A percentile compares a stretch with the other conserved stretches of the same genome.
phyloP scores from a whole-genome alignment of 1,140 invertebrate species.

The Akabosia matsudoensis region DNA sequence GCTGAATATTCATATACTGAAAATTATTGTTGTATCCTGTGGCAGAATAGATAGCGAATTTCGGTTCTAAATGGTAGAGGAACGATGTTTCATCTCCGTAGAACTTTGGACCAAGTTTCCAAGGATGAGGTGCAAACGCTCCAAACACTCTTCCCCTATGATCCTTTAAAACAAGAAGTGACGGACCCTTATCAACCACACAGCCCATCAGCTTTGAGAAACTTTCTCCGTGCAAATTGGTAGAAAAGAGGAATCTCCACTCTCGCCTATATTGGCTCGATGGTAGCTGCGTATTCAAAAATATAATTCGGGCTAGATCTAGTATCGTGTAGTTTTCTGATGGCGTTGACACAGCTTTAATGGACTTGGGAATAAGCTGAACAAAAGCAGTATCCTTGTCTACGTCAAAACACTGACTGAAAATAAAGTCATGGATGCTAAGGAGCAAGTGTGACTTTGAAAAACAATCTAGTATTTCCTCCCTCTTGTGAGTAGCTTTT shows the following conservation, averaged over 20 bases:
- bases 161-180: constrained; percentile 73
- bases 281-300: constrained; percentile 71
- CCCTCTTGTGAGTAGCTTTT: constrained; percentile 29
- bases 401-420: constrained; percentile 39
- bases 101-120: constrained; percentile 69
- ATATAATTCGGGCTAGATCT: constrained; percentile 71
- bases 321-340: constrained; percentile 56
- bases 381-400: constrained; percentile 10
- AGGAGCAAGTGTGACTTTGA: constrained; percentile 36
- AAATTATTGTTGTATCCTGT: constrained; percentile 83
- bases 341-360: background rate
- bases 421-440: constrained; percentile 38
- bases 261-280: constrained; percentile 63
- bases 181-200: constrained; percentile 67
- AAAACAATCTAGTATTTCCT: constrained; percentile 39
- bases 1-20: constrained; percentile 83
- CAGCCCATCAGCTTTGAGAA: constrained; percentile 72
- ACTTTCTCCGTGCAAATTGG: constrained; percentile 75
- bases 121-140: constrained; percentile 73
- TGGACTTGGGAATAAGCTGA: constrained; percentile 37
- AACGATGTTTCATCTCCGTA: constrained; percentile 69
- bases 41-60: constrained; percentile 69
- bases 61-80: constrained; percentile 74
- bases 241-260: constrained; percentile 80
- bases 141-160: constrained; percentile 80